These are phyloP conservation scores for Mongoloraphidia duomilia DNA, from an alignment of 2,888 invertebrate species.

Conservation along the genomic window DNA sequence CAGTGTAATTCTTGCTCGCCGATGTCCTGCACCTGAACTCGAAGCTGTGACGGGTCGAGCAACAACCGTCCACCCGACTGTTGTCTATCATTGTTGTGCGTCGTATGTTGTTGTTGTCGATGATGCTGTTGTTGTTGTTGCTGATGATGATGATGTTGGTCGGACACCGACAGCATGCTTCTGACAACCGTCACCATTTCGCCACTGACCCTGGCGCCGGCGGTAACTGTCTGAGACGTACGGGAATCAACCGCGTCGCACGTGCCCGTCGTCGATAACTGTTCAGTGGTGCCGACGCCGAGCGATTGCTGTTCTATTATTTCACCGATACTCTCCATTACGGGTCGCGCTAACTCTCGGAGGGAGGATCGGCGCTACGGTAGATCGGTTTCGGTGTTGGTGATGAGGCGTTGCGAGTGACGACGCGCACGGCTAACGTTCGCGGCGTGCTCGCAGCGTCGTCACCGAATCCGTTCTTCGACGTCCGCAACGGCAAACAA, in stretches of 20 bases:
- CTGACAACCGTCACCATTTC: constrained; percentile 22
- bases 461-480: no score
- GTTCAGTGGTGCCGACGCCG: constrained; percentile 5
- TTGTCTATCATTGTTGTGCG: no score
- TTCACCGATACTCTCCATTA: constrained; percentile 42
- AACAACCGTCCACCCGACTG: no score
- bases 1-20: background rate
- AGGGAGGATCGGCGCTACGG: no score
- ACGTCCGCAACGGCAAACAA: no score
- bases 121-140: constrained; percentile 6
- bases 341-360: background rate
- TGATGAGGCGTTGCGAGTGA: no score
- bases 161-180: constrained; percentile 28
- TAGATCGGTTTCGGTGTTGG: no score
- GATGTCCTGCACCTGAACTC: background rate
- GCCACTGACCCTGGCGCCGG: background rate
- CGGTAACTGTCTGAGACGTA: constrained; percentile 3
- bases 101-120: constrained; percentile 2
- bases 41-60: no score
- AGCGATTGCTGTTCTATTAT: constrained; percentile 39
- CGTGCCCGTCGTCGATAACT: constrained; percentile 7
- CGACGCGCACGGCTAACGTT: no score
- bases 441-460: no score
- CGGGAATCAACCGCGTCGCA: constrained; percentile 6
- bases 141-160: constrained; percentile 6